Evolutionary conservation across 2,888 invertebrate genomes (phyloP), one percentile per base, ranked within the genome.

Genomic region (Deilephila elpenor): DNA sequence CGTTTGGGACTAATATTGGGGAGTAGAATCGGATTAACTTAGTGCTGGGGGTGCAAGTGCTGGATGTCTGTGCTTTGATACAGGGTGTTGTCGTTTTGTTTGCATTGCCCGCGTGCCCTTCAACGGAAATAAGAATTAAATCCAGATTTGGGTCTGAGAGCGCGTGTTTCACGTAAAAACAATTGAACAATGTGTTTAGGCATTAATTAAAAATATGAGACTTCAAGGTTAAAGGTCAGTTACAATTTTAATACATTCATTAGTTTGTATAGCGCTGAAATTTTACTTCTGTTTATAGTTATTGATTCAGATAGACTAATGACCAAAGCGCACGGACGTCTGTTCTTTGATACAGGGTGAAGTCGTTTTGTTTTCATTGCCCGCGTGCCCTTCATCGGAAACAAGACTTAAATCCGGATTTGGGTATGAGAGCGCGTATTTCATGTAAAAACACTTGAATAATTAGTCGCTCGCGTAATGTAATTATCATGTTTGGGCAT

Each of bases 21-120:
- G 83, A 80, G 82, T 83, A 81, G 83, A 85, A 88, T 87, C 83
- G 84, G 87, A 86, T 88, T 88, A 87, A 82, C 84, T 72, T 71
- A 44, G 59, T 67, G 64, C 59, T 71, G 60, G 74, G 72, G 73
- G 61, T 61, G 62, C 34, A 61, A 70, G 62, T 72, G 62, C 73
- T 74, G 75, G 67, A 51, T 70, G 72, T 37, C 71, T 37, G 25
- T 67, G 37, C 62, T 64, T 32, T n/a, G 73, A 77, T 74, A 25
- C 73, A 77, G 77, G 78, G 79, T 76, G 74, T 73, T 78, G 78
- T 78, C 76, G 73, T 81, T 78, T 80, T 78, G 81, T 81, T 81
- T 77, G 74, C 62, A 67, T 67, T 59, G 72, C 56, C 56, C 56
- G 74, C 72, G 75, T 75, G 73, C 77, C 78, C 80, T 80, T 78